Percentiles rank a stretch among this genome's conserved stretches.
Conservation (phyloP, 2,113 vertebrate genomes). For the Cyphomyrus discorhynchus region DNA sequence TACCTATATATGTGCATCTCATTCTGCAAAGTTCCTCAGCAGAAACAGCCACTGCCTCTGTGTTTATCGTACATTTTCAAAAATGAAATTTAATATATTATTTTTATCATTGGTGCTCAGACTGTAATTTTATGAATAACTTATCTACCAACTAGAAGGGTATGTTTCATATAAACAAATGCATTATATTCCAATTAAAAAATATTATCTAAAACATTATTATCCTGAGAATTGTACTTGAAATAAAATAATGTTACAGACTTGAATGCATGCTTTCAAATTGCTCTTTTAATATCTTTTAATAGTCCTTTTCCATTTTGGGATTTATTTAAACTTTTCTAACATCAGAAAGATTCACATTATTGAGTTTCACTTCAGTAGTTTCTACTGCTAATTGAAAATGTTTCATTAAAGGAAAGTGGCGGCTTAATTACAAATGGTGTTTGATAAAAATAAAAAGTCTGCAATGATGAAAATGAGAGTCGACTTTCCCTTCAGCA, state of each 20-base stretch:
- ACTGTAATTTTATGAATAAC: slow-evolving; percentile 4
- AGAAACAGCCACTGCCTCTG: neutral
- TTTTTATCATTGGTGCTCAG: slow-evolving; percentile 10
- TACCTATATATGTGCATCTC: neutral
- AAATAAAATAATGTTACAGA: neutral
- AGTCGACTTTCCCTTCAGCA: neutral
- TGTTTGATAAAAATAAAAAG: neutral
- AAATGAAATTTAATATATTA: neutral
- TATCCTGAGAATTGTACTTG: neutral
- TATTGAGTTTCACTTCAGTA: neutral
- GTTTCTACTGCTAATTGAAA: slow-evolving; percentile 6
- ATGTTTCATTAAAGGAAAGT: neutral
- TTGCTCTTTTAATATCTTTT: neutral
- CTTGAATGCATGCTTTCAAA: neutral
- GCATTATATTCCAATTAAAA: neutral
- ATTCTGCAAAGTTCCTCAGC: neutral
- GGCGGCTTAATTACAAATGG: neutral
- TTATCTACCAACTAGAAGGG: neutral
- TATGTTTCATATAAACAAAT: neutral
- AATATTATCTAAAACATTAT: neutral
- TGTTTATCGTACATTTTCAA: neutral
- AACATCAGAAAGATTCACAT: neutral
- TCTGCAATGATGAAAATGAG: neutral
- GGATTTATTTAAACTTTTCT: neutral
- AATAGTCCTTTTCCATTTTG: neutral